Conservation (phyloP, 1,140 invertebrate species). For the Pinna nobilis region DNA sequence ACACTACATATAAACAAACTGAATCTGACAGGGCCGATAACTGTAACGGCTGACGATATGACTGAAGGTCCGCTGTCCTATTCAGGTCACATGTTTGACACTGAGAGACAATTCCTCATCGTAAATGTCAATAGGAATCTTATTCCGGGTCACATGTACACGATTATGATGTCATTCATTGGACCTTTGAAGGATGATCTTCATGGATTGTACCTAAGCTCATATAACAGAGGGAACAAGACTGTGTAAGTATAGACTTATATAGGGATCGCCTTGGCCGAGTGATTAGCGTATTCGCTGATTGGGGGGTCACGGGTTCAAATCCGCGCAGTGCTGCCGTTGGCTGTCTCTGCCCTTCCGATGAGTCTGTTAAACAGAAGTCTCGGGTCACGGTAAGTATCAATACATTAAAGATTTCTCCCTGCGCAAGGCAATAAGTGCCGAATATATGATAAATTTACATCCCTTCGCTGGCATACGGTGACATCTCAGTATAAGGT, state of each 20-base stretch:
- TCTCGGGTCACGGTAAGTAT: too few relatives aligned
- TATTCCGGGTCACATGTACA: slow-evolving; percentile 77
- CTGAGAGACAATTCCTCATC: slow-evolving; percentile 81
- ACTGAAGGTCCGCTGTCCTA: slow-evolving; percentile 41
- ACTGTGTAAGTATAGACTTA: slow-evolving; percentile 59
- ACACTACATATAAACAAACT: slow-evolving; percentile 79
- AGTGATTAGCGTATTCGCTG: too few relatives aligned
- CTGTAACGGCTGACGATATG: slow-evolving; percentile 13
- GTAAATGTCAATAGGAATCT: slow-evolving; percentile 78
- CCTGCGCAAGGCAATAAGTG: too few relatives aligned
- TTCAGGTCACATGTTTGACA: slow-evolving; percentile 72
- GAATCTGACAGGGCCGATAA: slow-evolving; percentile 43
- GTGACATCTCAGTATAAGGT: too few relatives aligned
- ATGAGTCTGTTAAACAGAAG: too few relatives aligned
- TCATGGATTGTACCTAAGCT: slow-evolving; percentile 65
- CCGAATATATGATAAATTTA: too few relatives aligned
- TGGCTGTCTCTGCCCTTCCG: too few relatives aligned
- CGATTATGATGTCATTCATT: slow-evolving; percentile 81
- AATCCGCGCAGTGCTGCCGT: too few relatives aligned
- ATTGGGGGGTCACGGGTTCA: too few relatives aligned
- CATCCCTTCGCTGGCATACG: too few relatives aligned
- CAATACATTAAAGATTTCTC: too few relatives aligned
- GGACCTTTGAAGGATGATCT: slow-evolving; percentile 84
- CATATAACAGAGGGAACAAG: slow-evolving; percentile 57
- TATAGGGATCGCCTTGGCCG: not conserved